These are phyloP conservation scores for Formica aserva DNA, from an alignment of 2,888 invertebrate species.

Conservation along the genomic window DNA sequence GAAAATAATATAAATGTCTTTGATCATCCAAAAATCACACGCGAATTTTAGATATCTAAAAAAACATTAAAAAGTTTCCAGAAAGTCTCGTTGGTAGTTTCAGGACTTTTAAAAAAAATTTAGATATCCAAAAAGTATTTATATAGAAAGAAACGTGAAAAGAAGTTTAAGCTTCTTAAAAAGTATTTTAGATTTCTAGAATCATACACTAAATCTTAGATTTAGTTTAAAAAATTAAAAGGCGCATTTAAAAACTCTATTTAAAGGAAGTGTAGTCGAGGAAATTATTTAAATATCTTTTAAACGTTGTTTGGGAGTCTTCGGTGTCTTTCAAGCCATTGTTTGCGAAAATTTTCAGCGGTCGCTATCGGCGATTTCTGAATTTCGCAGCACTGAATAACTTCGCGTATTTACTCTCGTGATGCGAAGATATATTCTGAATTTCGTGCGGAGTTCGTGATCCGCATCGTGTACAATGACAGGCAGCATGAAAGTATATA, in stretches of 20 bases:
- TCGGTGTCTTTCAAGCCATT: conserved; percentile 7
- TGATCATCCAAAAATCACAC: background rate
- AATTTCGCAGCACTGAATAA: background rate
- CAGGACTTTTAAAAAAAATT: background rate
- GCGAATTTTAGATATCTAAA: background rate
- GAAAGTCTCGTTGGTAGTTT: background rate
- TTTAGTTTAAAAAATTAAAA: conserved; percentile 5
- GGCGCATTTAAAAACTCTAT: background rate
- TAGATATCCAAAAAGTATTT: background rate
- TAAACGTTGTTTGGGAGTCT: conserved; percentile 5
- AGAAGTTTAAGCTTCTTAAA: conserved; percentile 2
- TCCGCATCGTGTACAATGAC: conserved; percentile 72
- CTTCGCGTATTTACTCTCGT: conserved; percentile 73
- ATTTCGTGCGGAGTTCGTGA: conserved; percentile 40
- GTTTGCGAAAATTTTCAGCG: background rate
- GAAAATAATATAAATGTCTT: background rate
- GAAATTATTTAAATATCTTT: conserved; percentile 12
- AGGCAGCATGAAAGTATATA: conserved; percentile 78
- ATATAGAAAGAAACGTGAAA: background rate
- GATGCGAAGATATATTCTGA: conserved; percentile 50
- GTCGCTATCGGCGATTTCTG: background rate
- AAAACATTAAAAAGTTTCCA: background rate
- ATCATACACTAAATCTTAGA: background rate
- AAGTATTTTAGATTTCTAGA: background rate
- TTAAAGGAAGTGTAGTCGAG: background rate